These are phyloP conservation scores for Drosophila sordidula DNA, from an alignment of 2,888 invertebrate genomes.

Conservation along the genomic window DNA sequence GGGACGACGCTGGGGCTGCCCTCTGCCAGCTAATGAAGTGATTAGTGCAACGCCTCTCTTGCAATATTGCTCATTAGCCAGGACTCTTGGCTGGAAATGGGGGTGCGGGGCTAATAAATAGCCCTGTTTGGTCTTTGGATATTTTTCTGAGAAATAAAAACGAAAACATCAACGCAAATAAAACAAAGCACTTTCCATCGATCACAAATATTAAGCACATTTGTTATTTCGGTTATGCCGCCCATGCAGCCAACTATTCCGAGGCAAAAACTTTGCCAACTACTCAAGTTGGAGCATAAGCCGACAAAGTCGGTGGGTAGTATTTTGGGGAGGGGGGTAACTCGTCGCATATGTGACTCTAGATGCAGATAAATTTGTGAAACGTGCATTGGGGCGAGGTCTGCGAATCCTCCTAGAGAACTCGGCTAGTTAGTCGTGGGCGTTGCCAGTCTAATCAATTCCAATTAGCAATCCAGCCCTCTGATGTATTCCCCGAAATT, in stretches of 20 bases:
- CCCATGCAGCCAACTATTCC: slow-evolving; percentile 42
- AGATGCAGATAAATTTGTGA: slow-evolving; percentile 83
- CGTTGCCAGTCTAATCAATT: slow-evolving; percentile 83
- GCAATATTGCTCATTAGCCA: slow-evolving; percentile 68
- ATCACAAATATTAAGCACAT: slow-evolving; percentile 83
- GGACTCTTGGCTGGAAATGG: not conserved
- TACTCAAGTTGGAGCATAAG: slow-evolving; percentile 29
- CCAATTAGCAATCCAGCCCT: slow-evolving; percentile 84
- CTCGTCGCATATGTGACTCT: slow-evolving; percentile 76
- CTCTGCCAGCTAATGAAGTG: slow-evolving; percentile 74
- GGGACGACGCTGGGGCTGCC: slow-evolving; percentile 14
- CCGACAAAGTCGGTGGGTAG: not conserved
- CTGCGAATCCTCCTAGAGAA: slow-evolving; percentile 11
- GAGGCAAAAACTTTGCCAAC: slow-evolving; percentile 46
- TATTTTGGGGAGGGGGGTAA: not conserved
- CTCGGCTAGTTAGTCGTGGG: slow-evolving; percentile 22
- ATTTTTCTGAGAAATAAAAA: slow-evolving; percentile 1
- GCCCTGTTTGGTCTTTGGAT: slow-evolving; percentile 32
- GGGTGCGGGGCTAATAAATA: slow-evolving; percentile 53
- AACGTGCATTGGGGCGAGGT: slow-evolving; percentile 72
- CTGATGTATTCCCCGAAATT: slow-evolving; percentile 85
- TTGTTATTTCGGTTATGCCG: slow-evolving; percentile 64
- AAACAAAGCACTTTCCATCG: slow-evolving; percentile 80
- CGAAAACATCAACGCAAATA: slow-evolving; percentile 56
- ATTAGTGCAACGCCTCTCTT: slow-evolving; percentile 79